Conservation (phyloP, 2,113 vertebrate species). For the Festucalex cinctus region DNA sequence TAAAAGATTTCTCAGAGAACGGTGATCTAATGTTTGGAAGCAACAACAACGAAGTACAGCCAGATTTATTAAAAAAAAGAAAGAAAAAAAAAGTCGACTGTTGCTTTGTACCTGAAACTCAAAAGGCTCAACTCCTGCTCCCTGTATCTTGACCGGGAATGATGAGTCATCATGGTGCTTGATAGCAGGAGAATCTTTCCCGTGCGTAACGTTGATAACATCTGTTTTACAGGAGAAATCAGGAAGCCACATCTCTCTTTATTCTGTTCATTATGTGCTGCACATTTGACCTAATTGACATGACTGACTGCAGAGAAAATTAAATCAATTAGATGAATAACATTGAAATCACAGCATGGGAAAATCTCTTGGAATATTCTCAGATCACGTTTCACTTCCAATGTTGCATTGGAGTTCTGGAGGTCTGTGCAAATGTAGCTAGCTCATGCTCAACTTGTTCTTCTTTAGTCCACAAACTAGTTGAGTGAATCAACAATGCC, state of each 20-base stretch:
- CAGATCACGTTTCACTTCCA: not conserved
- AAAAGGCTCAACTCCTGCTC: conserved; percentile 73
- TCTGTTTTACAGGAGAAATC: conserved; percentile 42
- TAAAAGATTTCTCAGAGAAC: too few relatives aligned
- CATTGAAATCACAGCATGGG: not conserved
- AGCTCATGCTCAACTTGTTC: not conserved
- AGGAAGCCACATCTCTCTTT: conserved; percentile 12
- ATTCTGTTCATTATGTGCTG: not conserved
- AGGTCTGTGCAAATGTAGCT: not conserved
- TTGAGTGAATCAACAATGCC: not conserved
- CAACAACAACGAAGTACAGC: too few relatives aligned
- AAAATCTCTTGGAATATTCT: not conserved
- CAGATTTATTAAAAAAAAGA: too few relatives aligned
- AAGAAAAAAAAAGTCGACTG: not conserved
- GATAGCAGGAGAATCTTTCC: conserved; percentile 22
- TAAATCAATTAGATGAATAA: not conserved
- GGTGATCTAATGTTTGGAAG: too few relatives aligned
- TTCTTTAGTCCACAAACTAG: not conserved
- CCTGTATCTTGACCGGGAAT: conserved; percentile 73
- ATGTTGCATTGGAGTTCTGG: not conserved
- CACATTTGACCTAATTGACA: not conserved
- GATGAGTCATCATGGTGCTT: conserved; percentile 55
- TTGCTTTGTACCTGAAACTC: conserved; percentile 68
- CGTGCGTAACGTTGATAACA: conserved; percentile 14
- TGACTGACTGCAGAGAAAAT: not conserved